Percentiles rank a stretch among this genome's conserved stretches.
phyloP scores from a whole-genome alignment of 2,888 invertebrate genomes.

The Oscheius sp. region DNA sequence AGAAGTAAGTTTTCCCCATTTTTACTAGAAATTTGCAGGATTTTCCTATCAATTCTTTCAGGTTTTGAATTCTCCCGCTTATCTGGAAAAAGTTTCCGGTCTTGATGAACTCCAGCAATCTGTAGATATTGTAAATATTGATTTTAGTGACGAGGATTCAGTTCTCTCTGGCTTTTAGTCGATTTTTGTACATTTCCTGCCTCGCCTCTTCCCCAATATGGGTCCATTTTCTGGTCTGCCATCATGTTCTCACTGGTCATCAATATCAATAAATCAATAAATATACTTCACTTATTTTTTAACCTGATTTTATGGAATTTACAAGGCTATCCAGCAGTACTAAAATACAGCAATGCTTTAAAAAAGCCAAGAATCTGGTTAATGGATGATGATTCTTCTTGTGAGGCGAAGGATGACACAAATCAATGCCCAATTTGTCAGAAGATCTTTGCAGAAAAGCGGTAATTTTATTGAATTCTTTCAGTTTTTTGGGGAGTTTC shows the following conservation, averaged over 20 bases:
- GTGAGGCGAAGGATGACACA: no score
- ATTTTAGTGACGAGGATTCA: constrained; percentile 47
- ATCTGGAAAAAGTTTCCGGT: constrained; percentile 88
- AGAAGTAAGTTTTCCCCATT: constrained; percentile 33
- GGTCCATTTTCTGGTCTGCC: neutral
- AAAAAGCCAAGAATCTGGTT: no score
- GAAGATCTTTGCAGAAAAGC: no score
- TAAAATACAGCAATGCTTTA: no score
- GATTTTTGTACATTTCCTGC: neutral
- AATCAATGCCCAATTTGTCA: no score
- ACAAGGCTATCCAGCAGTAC: no score
- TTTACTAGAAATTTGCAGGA: no score
- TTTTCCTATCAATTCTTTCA: constrained; percentile 24
- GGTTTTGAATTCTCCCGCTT: constrained; percentile 78
- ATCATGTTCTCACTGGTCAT: neutral
- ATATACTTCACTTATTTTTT: neutral
- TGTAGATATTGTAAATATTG: constrained; percentile 51
- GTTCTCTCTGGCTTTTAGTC: no score
- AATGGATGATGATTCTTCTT: no score
- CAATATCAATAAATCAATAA: neutral
- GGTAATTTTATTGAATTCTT: no score
- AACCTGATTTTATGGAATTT: neutral
- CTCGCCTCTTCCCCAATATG: neutral
- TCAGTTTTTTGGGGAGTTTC: no score
- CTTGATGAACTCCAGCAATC: constrained; percentile 77